Conservation (phyloP, 2,797 vertebrate genomes). For the Aulostomus chinensis region DNA sequence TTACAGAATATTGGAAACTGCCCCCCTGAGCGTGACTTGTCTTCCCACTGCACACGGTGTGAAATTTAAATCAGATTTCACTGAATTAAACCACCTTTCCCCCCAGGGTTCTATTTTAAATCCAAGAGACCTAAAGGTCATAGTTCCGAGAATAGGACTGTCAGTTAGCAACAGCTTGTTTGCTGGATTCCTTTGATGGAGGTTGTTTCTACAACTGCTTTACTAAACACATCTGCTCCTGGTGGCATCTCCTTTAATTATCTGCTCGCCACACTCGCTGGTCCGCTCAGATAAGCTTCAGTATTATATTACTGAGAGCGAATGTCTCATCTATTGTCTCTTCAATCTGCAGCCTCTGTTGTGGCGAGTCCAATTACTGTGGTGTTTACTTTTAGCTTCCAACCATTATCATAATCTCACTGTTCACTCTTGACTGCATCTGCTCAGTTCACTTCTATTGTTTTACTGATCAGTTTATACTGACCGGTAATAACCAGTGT, state of each 20-base stretch:
- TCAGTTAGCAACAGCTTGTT: constrained; percentile 59
- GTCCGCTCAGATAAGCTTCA: constrained; percentile 63
- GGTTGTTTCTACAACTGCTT: constrained; percentile 22
- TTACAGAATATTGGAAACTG: constrained; percentile 4
- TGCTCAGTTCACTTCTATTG: constrained; percentile 6
- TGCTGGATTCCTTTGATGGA: constrained; percentile 52
- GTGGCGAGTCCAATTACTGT: constrained; percentile 54
- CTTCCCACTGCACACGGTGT: constrained; percentile 13
- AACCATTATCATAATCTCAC: constrained; percentile 32
- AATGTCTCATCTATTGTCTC: constrained; percentile 48
- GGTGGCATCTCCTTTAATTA: constrained; percentile 73
- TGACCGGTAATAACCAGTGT: constrained; percentile 4
- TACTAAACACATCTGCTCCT: constrained; percentile 33
- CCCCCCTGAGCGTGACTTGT: constrained; percentile 1
- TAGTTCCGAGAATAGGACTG: constrained; percentile 61
- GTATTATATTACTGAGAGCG: constrained; percentile 65
- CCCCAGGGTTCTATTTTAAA: constrained; percentile 55
- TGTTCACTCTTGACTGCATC: neutral
- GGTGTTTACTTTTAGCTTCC: constrained; percentile 56
- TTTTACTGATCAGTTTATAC: constrained; percentile 11
- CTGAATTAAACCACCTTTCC: constrained; percentile 55
- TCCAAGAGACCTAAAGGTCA: constrained; percentile 62
- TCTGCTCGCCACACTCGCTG: constrained; percentile 59
- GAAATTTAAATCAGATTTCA: constrained; percentile 57
- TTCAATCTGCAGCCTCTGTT: constrained; percentile 47